These are phyloP conservation scores for Margarornis squamiger DNA, from an alignment of 2,797 vertebrate genomes.

Conservation along the genomic window DNA sequence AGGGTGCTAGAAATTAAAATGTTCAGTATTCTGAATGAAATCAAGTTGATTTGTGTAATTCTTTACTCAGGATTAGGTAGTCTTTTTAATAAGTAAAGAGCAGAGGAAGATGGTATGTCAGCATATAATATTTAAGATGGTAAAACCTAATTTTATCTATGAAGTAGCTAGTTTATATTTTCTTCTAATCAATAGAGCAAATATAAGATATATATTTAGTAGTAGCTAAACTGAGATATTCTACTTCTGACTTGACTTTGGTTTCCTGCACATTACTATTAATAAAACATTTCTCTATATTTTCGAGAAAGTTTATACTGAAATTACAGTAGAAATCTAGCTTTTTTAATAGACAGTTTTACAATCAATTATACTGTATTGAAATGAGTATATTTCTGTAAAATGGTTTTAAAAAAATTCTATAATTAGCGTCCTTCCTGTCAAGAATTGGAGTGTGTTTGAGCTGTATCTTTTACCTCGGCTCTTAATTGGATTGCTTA, in stretches of 20 bases:
- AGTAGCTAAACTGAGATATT: background rate
- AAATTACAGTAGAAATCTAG: background rate
- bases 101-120: background rate
- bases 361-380: background rate
- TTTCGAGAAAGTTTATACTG: background rate
- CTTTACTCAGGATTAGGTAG: background rate
- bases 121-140: background rate
- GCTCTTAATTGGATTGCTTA: background rate
- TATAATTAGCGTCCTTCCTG: background rate
- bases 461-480: background rate
- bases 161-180: background rate
- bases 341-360: background rate
- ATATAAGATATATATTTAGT: background rate
- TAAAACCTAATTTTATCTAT: background rate
- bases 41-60: background rate
- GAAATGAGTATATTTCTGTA: background rate
- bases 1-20: background rate
- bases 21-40: background rate
- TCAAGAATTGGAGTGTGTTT: background rate
- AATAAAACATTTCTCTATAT: background rate
- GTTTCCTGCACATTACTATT: background rate
- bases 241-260: background rate
- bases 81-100: background rate
- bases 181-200: background rate
- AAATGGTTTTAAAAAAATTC: background rate